These are phyloP conservation scores for Bilobella aurantiaca DNA, from an alignment of 1,140 invertebrate genomes.

Conservation along the genomic window DNA sequence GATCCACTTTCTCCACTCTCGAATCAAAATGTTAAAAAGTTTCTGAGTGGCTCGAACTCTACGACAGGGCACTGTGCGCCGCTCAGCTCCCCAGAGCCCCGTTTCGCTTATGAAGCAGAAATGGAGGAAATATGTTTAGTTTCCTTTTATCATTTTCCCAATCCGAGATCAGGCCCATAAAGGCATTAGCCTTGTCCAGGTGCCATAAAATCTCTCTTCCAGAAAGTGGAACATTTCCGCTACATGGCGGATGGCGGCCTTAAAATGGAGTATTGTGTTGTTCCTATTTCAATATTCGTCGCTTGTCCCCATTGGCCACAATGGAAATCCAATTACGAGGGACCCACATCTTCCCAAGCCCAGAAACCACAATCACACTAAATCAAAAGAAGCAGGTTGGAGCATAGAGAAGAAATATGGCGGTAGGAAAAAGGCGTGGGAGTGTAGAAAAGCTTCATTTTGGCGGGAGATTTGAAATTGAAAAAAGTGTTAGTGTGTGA, in stretches of 20 bases:
- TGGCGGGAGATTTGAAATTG: slow-evolving; percentile 2
- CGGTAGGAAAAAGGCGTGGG: not conserved
- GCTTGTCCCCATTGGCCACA: not conserved
- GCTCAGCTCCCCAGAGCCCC: slow-evolving; percentile 20
- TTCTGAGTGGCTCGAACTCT: not conserved
- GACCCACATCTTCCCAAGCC: not conserved
- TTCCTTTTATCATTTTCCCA: slow-evolving; percentile 1
- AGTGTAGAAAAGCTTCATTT: not conserved
- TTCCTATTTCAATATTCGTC: not conserved
- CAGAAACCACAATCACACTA: not conserved
- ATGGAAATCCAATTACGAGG: not conserved
- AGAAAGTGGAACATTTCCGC: slow-evolving; percentile 21
- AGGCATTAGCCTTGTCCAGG: slow-evolving; percentile 9
- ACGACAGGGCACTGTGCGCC: not conserved
- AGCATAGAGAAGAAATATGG: not conserved
- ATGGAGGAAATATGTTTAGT: slow-evolving; percentile 25
- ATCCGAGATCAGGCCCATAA: not conserved
- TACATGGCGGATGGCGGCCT: no score
- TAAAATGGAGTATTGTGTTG: no score
- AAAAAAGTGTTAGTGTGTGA: slow-evolving; percentile 23
- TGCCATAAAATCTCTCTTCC: slow-evolving; percentile 22
- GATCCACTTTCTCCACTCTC: no score
- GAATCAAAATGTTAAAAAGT: no score
- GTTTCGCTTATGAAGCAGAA: slow-evolving; percentile 26
- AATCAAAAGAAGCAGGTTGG: not conserved